Evolutionary conservation across 2,797 vertebrate species (phyloP), one percentile per base, ranked within the genome.

Genomic region (Hoplostethus atlanticus): DNA sequence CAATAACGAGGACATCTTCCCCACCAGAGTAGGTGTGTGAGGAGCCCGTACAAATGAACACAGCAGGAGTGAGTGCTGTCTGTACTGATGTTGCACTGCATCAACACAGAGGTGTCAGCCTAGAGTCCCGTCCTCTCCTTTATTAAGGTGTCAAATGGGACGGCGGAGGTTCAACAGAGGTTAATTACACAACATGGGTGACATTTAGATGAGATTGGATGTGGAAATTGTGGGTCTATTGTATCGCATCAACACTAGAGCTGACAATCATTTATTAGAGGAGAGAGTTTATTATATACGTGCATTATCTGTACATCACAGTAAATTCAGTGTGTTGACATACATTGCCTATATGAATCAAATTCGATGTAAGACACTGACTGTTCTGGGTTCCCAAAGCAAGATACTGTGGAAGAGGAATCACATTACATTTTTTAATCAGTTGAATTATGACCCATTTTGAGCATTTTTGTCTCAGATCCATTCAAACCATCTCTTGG

Each of bases 1-100:
- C 88, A 99, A 99, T 71, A 96, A 99, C 0, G 98, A 99, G 83
- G 93, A 98, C 31, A 96, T 98, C 92, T 99, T 99, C 86, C 98
- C 98, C 87, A 99, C 98, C 84, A 92, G 92, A 90, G 82, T 94
- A 94, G 94, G 94, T 95, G 87, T 92, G 88, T 89, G 86, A 86
- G 84, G 71, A 80, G 64, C 64, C 72, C 17, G 2, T 25, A 42
- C 56, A 44, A 8, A 55, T 5, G 16, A 53, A 36, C 50, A 46
- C 38, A 16, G 15, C 28, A 34, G 28, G 17, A 64, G 15, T 38
- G 76, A 79, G 48, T 64, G 31, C 17, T 4, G 21, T 40, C 46
- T 13, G 34, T 42, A 13, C 48, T 56, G 70, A 81, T 66, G 9
- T 36, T 56, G 42, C 64, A 60, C 38, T 57, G 73, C 62, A 65